Evolutionary conservation across 2,888 invertebrate species (phyloP), one percentile per base, ranked within the genome.

Genomic region (Drosophila atripex): DNA sequence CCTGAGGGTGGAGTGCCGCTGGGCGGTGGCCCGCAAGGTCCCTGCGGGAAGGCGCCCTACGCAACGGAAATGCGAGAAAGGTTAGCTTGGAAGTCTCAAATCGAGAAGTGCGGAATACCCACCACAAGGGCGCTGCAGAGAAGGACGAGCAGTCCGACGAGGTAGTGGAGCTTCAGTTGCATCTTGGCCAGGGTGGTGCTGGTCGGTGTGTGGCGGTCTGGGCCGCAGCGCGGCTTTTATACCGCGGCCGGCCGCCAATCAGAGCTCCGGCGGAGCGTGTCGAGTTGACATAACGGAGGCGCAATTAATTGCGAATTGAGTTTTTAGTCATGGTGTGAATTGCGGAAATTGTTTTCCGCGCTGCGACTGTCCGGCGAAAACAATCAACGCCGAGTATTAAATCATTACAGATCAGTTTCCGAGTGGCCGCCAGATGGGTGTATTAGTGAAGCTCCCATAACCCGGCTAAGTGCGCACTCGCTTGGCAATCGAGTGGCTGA

Each of bases 1-100:
- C 73, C 86, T 12, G 83, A 51, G 1, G 80, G 86, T 0, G 70
- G 77, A 0, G 84, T 46, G 6, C 80, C 80, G 5, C 45, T 73
- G 11, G 80, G 80, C 2, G 80, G 80, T 0, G 83, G 61, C 3
- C 83, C 79, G 18, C 63, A 73, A 1, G 86, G 73, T 1, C 53
- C 69, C 47, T 86, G 86, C 1, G 80, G 85, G 18, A 14, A 39
- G 9, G 84, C 75, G 14, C 46, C 64, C 79, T 79, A 28, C 0
- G 7, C 30, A n/a, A 4, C 5, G 2, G 8, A 38, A 23, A 8
- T 4, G 12, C 11, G 12, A 32, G 32, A 1, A 32, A 4, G 4
- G 35, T 35, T 7, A 35, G 14, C 5, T n/a, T 5, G n/a, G 7
- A 35, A 7, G 28, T 9, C n/a, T 7, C 14, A n/a, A 7, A n/a